Evolutionary conservation across 2,797 vertebrate genomes (phyloP).

Genomic region (Esox masquinongy): DNA sequence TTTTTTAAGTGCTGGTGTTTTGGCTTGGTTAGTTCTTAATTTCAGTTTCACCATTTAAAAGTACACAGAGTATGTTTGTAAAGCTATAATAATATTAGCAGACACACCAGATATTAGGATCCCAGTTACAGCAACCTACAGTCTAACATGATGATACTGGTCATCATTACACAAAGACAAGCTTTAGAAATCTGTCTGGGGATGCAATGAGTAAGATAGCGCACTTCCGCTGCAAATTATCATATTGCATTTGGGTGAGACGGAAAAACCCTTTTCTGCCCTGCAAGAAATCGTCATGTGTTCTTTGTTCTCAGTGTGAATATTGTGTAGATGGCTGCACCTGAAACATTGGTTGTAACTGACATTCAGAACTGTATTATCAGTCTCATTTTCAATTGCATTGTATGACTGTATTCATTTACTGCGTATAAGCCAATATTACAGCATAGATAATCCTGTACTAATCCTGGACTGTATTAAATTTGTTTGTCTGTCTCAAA

Average conservation of each 20-base stretch:
- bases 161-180: not conserved
- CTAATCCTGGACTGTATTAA: not conserved
- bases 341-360: not conserved
- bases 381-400: not conserved
- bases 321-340: not conserved
- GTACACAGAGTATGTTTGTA: too few relatives aligned
- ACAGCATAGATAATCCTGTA: not conserved
- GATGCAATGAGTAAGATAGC: not conserved
- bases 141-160: too few relatives aligned
- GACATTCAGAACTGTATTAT: not conserved
- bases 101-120: too few relatives aligned
- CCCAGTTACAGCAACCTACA: too few relatives aligned
- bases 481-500: not conserved
- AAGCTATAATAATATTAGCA: too few relatives aligned
- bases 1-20: too few relatives aligned
- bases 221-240: conserved; percentile 44
- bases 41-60: too few relatives aligned
- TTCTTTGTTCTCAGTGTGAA: conserved; percentile 26
- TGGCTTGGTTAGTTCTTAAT: too few relatives aligned
- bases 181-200: not conserved
- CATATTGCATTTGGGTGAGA: conserved; percentile 36
- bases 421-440: not conserved
- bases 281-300: conserved; percentile 40
- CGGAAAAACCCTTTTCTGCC: conserved; percentile 44
- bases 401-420: not conserved